Conservation (phyloP, 2,113 vertebrate species). For the Chauna torquata region DNA sequence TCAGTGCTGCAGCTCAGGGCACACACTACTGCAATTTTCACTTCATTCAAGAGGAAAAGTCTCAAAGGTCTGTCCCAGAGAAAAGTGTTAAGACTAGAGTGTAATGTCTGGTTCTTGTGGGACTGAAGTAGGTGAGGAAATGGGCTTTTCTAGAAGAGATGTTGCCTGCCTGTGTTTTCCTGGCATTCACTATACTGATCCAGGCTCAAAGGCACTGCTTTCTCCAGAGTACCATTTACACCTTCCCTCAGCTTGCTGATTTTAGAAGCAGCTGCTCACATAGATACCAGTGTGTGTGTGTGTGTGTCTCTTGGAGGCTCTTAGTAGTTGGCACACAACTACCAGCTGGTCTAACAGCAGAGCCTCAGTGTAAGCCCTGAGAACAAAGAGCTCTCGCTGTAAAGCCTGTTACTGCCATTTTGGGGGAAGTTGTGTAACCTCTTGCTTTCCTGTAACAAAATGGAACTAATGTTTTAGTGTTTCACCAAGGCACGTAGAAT, state of each 20-base stretch:
- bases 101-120: too few species aligned
- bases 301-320: too few species aligned
- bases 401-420: background rate
- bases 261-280: background rate
- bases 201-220: background rate
- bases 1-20: accelerated
- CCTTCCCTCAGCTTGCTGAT: background rate
- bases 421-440: background rate
- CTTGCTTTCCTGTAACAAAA: background rate
- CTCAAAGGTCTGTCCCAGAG: background rate
- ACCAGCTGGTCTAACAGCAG: background rate
- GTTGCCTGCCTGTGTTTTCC: background rate
- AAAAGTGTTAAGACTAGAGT: background rate
- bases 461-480: background rate
- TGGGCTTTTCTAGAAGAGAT: too few species aligned
- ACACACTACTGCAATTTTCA: accelerated
- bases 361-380: background rate
- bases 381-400: background rate
- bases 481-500: background rate
- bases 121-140: background rate
- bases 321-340: background rate
- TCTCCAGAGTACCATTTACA: background rate
- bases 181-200: too few species aligned
- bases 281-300: accelerated
- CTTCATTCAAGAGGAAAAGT: background rate